These are phyloP conservation scores for Adelphocoris suturalis DNA, from an alignment of 2,888 invertebrate genomes.

Conservation along the genomic window DNA sequence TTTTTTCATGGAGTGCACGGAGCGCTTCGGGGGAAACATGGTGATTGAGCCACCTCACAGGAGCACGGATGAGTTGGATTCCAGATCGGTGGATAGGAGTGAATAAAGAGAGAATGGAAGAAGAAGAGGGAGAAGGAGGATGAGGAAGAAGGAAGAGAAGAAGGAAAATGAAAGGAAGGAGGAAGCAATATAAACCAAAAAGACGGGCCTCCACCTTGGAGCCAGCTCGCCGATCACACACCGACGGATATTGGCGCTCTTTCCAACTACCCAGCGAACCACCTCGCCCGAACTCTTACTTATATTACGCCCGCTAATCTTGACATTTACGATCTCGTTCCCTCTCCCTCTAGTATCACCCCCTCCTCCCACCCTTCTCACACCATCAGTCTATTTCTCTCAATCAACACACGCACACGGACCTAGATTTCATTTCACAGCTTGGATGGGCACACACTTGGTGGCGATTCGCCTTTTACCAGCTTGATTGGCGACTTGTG, in stretches of 20 bases:
- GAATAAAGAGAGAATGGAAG: neutral
- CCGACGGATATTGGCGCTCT: conserved; percentile 37
- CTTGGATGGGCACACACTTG: neutral
- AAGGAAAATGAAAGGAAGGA: neutral
- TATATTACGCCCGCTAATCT: conserved; percentile 39
- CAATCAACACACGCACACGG: neutral
- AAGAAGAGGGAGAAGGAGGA: neutral
- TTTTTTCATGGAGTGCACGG: neutral
- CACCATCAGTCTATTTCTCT: neutral
- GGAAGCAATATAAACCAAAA: conserved; percentile 35
- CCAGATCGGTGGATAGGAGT: neutral
- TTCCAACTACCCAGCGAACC: conserved; percentile 12
- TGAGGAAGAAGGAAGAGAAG: neutral
- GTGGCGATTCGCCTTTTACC: neutral
- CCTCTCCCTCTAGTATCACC: neutral
- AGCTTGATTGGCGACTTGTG: neutral
- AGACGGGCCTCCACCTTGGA: neutral
- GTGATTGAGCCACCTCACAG: neutral
- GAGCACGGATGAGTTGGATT: neutral
- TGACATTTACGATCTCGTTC: conserved; percentile 11
- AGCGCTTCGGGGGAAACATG: neutral
- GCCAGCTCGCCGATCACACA: conserved; percentile 29
- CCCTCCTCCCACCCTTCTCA: neutral
- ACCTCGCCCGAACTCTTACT: conserved; percentile 23
- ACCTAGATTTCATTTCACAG: conserved; percentile 19